Conservation (phyloP, 2,113 vertebrate species). For the Corythoichthys intestinalis region DNA sequence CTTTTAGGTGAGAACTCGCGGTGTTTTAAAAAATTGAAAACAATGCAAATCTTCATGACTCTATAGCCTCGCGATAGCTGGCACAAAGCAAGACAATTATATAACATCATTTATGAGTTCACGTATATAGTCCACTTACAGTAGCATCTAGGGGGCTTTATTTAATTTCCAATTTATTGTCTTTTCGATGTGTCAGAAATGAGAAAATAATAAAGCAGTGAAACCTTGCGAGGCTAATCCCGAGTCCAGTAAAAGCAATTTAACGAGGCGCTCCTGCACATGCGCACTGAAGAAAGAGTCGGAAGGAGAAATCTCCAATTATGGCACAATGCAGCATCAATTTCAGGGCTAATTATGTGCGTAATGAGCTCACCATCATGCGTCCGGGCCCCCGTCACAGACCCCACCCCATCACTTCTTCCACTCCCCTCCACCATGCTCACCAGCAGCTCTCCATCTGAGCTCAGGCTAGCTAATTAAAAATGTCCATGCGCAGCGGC, state of each 20-base stretch:
- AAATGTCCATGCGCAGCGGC: constrained; percentile 91
- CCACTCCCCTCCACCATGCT: not conserved
- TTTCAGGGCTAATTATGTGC: constrained; percentile 97
- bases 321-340: constrained; percentile 94
- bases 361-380: constrained; percentile 93
- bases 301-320: constrained; percentile 76
- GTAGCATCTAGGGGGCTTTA: constrained; percentile 1
- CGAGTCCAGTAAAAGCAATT: constrained; percentile 22
- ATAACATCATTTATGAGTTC: not conserved
- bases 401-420: constrained; percentile 67
- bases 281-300: constrained; percentile 26
- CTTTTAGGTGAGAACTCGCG: too few species aligned
- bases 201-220: constrained; percentile 25
- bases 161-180: constrained; percentile 31
- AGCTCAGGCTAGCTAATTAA: constrained; percentile 92
- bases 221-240: constrained; percentile 17
- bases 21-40: too few species aligned
- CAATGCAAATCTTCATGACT: too few species aligned
- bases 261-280: constrained; percentile 3
- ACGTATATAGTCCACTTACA: not conserved
- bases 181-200: constrained; percentile 27
- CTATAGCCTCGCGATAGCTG: too few species aligned
- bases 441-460: constrained; percentile 52
- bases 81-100: too few species aligned
- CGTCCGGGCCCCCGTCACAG: constrained; percentile 89